Percentiles rank a stretch among this genome's conserved stretches.
phyloP scores from a whole-genome alignment of 2,888 invertebrate species.

The Scrobipalpa costella region DNA sequence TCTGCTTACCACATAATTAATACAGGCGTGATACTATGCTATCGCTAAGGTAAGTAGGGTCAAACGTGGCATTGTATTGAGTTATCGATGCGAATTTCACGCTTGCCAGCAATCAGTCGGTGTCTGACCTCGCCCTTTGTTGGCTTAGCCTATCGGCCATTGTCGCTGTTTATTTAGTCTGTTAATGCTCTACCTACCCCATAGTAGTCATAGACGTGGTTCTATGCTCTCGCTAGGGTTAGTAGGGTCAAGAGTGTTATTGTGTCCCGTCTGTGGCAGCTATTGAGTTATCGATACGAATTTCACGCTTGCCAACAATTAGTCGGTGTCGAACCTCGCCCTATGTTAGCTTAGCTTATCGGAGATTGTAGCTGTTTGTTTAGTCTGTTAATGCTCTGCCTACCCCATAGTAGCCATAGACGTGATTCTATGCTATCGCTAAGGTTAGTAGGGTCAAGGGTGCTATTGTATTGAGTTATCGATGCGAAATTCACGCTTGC shows the following conservation, averaged over 20 bases:
- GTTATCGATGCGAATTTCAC: slow-evolving; percentile 28
- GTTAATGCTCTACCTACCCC: background rate
- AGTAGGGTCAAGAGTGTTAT: slow-evolving; percentile 13
- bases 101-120: slow-evolving; percentile 28
- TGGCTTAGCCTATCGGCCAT: slow-evolving; percentile 26
- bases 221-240: background rate
- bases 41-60: background rate
- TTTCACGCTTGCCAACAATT: slow-evolving; percentile 26
- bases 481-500: slow-evolving; percentile 25
- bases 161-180: slow-evolving; percentile 30
- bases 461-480: slow-evolving; percentile 28
- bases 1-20: too few species aligned
- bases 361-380: slow-evolving; percentile 27
- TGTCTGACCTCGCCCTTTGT: slow-evolving; percentile 34
- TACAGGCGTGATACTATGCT: background rate
- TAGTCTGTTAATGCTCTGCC: slow-evolving; percentile 21
- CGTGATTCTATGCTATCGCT: background rate
- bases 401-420: background rate
- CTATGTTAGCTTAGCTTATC: slow-evolving; percentile 30
- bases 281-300: slow-evolving; percentile 29
- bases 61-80: slow-evolving; percentile 21
- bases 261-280: too few species aligned
- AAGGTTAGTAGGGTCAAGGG: slow-evolving; percentile 11
- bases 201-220: background rate
- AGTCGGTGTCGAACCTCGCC: slow-evolving; percentile 33